Evolutionary conservation across 2,888 invertebrate genomes (phyloP).

Genomic region (Cantharis rufa): DNA sequence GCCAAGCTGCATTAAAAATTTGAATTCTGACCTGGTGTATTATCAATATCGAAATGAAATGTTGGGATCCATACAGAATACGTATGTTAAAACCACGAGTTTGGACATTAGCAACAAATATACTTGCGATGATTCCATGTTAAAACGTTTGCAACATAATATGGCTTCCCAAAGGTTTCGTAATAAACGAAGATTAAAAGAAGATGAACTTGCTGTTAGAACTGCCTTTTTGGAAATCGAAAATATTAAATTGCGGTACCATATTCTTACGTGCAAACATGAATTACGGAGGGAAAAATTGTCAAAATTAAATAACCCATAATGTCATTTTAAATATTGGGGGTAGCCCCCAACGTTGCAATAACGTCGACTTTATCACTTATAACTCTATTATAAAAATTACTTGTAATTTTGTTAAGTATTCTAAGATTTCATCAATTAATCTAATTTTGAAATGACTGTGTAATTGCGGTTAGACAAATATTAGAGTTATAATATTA

Average conservation of each 20-base stretch:
- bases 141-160: neutral
- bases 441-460: neutral
- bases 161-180: neutral
- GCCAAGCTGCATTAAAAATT: neutral
- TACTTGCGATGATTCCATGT: neutral
- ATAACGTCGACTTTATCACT: no score
- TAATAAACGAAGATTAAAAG: neutral
- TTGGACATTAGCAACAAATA: neutral
- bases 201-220: neutral
- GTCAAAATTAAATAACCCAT: neutral
- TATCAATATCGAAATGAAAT: neutral
- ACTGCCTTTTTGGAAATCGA: neutral
- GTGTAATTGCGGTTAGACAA: neutral
- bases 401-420: neutral
- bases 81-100: neutral
- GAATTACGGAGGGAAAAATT: neutral
- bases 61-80: neutral
- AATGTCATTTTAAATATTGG: neutral
- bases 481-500: neutral
- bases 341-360: no score
- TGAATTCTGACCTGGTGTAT: neutral
- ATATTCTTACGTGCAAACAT: neutral
- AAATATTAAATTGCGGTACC: neutral
- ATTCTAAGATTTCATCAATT: neutral
- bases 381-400: no score